Conservation (phyloP, 1,140 invertebrate genomes). For the Himalopsyche phryganea region DNA sequence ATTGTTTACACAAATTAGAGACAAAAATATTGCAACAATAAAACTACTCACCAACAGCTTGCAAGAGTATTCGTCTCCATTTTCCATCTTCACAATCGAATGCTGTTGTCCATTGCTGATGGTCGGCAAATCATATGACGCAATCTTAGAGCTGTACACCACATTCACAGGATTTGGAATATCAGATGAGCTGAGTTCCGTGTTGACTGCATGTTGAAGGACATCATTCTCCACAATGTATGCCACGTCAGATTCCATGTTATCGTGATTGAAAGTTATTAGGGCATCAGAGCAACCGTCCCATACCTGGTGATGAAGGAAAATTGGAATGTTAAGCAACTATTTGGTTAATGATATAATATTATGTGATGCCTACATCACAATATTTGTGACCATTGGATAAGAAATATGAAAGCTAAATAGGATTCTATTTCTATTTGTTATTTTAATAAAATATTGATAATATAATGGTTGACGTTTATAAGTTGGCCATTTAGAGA, state of each 20-base stretch:
- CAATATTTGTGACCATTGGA: too few species aligned
- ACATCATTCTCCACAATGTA: slow-evolving; percentile 95
- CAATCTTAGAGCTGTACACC: slow-evolving; percentile 51
- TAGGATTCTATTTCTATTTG: too few species aligned
- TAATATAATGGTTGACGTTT: too few species aligned
- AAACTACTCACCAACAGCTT: slow-evolving; percentile 57
- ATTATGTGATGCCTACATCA: too few species aligned
- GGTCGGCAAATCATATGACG: slow-evolving; percentile 51
- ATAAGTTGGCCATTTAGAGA: too few species aligned
- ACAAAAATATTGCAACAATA: too few species aligned
- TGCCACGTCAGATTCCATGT: slow-evolving; percentile 70
- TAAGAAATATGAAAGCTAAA: too few species aligned
- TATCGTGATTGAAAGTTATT: slow-evolving; percentile 78
- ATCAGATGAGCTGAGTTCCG: slow-evolving; percentile 37
- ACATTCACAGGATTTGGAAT: slow-evolving; percentile 42
- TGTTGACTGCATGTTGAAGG: slow-evolving; percentile 69
- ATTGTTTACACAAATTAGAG: too few species aligned
- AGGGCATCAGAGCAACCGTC: slow-evolving; percentile 84
- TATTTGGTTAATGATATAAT: too few species aligned
- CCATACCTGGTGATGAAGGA: slow-evolving; percentile 70
- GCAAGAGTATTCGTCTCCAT: slow-evolving; percentile 50
- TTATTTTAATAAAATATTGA: too few species aligned
- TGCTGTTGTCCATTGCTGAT: slow-evolving; percentile 4
- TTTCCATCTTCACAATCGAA: slow-evolving; percentile 25
- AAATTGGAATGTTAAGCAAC: too few species aligned